Base-by-base conservation (phyloP, 2,797 vertebrate species). In the Syngnathus rostellatus region DNA sequence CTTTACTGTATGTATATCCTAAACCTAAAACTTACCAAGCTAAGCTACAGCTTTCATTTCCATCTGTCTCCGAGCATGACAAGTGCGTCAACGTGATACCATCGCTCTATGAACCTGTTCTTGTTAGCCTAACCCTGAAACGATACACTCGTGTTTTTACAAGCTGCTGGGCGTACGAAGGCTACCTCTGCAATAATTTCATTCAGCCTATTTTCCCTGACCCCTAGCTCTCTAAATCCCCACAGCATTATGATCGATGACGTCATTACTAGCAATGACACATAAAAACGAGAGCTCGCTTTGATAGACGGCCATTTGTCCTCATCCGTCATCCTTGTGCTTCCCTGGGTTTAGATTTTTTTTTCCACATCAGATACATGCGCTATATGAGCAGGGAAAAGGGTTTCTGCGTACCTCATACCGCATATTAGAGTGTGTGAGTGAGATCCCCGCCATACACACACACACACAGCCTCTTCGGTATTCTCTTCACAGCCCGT, bases 151-250 rank as follows among this genome's bases (percentile, higher is more conserved):
- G 45, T 65, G 64, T 73, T 72, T 69, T 16, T 51, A 10, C 31
- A 72, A 75, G 76, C 72, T 73, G 72, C 51, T 63, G 51, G 63
- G 51, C 38, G 65, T 60, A 65, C 8, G 54, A 77, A 70, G 66
- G 41, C 48, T 72, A 41, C 46, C 66, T 54, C 14, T 64, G 63
- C 4, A 9, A n/a, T 60, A 59, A 64, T 77, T 71, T 60, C 66
- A 62, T 70, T 73, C 68, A 38, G 62, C 60, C 70, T 68, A 78
- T 79, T 81, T 70, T 65, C 73, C 68, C 65, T 77, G 75, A 83
- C 77, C 80, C 62, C 68, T 71, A 72, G 72, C 75, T 59, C 21
- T 45, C n/a, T 70, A 65, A 82, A 82, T 81, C 76, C 60, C 62
- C 25, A 2, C 46, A 2, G 60, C 60, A 64, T 65, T 62, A 50